These are phyloP conservation scores for Crocidura indochinensis DNA, from an alignment of 2,797 vertebrate genomes.

Conservation along the genomic window DNA sequence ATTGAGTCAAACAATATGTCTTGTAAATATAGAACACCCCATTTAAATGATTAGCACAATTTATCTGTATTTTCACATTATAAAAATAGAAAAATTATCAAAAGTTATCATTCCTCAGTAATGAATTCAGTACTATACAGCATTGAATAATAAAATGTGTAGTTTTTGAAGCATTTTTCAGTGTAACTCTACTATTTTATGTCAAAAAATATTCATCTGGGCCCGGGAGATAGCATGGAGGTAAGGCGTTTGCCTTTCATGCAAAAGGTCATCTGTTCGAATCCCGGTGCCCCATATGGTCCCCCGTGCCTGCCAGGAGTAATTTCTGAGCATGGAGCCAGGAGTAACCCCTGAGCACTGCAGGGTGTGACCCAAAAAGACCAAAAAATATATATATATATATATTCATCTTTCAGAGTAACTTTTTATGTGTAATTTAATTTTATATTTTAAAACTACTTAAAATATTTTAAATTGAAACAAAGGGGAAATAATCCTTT, in stretches of 20 bases:
- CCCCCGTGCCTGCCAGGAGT: too few relatives aligned
- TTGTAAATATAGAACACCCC: background rate
- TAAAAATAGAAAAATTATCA: background rate
- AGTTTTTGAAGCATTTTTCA: constrained; percentile 31
- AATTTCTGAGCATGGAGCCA: too few relatives aligned
- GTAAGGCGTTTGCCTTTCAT: too few relatives aligned
- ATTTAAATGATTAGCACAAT: constrained; percentile 19
- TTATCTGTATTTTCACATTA: constrained; percentile 55
- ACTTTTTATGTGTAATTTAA: constrained; percentile 5
- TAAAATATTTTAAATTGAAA: constrained; percentile 50
- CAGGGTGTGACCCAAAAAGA: too few relatives aligned
- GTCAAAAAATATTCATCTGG: too few relatives aligned
- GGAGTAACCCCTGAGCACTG: too few relatives aligned
- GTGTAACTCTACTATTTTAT: background rate
- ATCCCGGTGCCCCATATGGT: too few relatives aligned
- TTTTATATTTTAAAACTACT: constrained; percentile 28
- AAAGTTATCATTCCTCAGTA: background rate
- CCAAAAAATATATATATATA: too few relatives aligned
- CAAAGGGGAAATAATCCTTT: background rate
- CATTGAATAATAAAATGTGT: background rate
- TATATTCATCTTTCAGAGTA: background rate
- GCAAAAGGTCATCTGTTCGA: too few relatives aligned
- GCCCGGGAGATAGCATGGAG: too few relatives aligned
- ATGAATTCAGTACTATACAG: background rate
- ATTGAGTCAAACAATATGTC: background rate